These are phyloP conservation scores for Philypnodon macrostomus DNA, from an alignment of 2,797 vertebrate genomes.

Conservation along the genomic window DNA sequence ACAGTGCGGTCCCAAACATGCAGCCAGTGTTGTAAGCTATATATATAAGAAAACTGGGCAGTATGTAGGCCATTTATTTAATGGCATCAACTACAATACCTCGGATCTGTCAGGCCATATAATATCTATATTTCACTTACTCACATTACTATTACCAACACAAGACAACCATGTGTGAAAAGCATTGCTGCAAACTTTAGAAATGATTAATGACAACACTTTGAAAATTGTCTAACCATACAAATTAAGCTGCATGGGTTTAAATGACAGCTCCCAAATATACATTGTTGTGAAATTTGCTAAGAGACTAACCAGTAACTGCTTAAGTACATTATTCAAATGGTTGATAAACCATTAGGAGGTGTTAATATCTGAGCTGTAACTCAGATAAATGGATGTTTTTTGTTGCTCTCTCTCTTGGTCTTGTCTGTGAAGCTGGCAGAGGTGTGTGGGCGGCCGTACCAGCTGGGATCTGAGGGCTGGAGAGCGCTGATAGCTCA, in stretches of 20 bases:
- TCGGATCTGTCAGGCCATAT: slow-evolving; percentile 30
- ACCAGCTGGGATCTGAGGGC: slow-evolving; percentile 77
- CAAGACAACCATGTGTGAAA: not conserved
- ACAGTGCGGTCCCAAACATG: slow-evolving; percentile 11
- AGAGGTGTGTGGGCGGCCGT: slow-evolving; percentile 69
- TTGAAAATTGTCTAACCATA: not conserved
- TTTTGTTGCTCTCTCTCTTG: slow-evolving; percentile 48
- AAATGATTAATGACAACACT: slow-evolving; percentile 22
- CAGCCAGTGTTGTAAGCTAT: not conserved
- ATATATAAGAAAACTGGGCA: slow-evolving; percentile 21
- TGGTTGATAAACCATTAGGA: slow-evolving; percentile 32
- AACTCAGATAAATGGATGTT: slow-evolving; percentile 64
- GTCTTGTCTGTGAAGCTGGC: slow-evolving; percentile 70
- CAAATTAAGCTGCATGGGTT: slow-evolving; percentile 6
- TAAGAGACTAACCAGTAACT: slow-evolving; percentile 3
- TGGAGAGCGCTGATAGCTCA: slow-evolving; percentile 69
- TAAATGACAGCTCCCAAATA: slow-evolving; percentile 14
- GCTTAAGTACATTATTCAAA: slow-evolving; percentile 25
- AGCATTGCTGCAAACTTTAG: not conserved
- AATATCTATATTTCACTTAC: not conserved
- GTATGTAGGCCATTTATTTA: slow-evolving; percentile 54
- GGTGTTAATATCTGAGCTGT: slow-evolving; percentile 45
- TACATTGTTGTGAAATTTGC: slow-evolving; percentile 26
- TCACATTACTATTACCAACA: not conserved
- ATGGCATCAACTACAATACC: slow-evolving; percentile 16